Evolutionary conservation across 2,797 vertebrate genomes (phyloP), one percentile per base, ranked within the genome.

Genomic region (Neolamprologus multifasciatus): DNA sequence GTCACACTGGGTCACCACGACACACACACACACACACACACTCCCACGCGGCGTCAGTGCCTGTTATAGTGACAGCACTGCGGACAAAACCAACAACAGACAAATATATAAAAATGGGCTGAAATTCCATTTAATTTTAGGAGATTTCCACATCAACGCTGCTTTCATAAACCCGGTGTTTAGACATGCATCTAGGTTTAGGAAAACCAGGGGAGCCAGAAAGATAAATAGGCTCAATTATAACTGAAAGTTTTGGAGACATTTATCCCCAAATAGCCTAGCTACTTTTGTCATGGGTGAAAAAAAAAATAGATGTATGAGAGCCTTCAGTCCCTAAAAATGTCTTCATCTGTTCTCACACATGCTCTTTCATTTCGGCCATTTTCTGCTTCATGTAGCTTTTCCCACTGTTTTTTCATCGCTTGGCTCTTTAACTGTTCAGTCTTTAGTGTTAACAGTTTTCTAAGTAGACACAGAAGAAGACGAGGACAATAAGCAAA

Each of bases 1-100:
- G 93, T 96, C 94, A 95, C 88, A 93, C 94, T 82, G 89, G 95
- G 95, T 96, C 95, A 95, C 87, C 92, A 93, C 85, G 86, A 81
- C 86, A 83, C 45, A 48, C 45, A 45, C 19, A 51, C 50, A 51
- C 50, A n/a, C 26, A 26, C 52, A 26, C 62, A 67, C 62, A 14
- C 62, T 69, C 92, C 91, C 92, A 94, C 93, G 85, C 86, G 93
- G 93, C 94, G 93, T 95, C 94, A 93, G 93, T 79, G 92, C 90
- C 92, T 94, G 91, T 93, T 92, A 93, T 94, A 92, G 92, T 91
- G 92, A 93, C 93, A 94, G 84, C 85, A 51, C 86, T 36, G 87
- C 50, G 90, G 90, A 93, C 89, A 90, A 94, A 94, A 93, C 93
- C 93, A 86, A 87, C 91, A 88, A 91, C 85, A 88, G 91, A 92